Percentiles rank a stretch among this genome's conserved stretches.
Conservation (phyloP, 2,113 vertebrate genomes). For the Colistium nudipinnis region DNA sequence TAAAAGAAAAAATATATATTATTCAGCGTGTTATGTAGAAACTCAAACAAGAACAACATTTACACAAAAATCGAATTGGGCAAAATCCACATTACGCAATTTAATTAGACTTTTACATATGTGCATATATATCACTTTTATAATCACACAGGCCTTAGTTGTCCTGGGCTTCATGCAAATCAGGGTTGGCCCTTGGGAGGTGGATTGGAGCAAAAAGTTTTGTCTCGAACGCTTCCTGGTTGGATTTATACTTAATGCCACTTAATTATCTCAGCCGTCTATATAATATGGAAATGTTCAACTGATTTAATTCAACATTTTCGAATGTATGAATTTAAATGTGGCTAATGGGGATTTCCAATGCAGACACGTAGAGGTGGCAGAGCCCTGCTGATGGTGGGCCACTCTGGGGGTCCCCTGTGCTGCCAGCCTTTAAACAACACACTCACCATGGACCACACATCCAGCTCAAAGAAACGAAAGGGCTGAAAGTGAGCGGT, state of each 20-base stretch:
- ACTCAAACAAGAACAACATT: too few species aligned
- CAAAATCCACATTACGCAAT: too few species aligned
- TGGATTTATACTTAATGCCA: too few species aligned
- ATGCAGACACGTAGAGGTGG: background rate
- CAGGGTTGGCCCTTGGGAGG: background rate
- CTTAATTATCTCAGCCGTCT: too few species aligned
- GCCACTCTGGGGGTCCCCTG: conserved; percentile 69
- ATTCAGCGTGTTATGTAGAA: too few species aligned
- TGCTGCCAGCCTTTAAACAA: conserved; percentile 54
- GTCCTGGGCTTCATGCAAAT: conserved; percentile 6
- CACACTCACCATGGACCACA: conserved; percentile 75
- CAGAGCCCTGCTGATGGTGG: conserved; percentile 24
- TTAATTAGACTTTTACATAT: background rate
- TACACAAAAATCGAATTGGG: too few species aligned
- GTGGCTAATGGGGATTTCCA: conserved; percentile 4
- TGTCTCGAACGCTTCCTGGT: too few species aligned
- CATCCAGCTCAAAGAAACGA: conserved; percentile 69
- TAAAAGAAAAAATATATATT: too few species aligned
- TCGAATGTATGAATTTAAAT: too few species aligned
- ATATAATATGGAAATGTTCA: too few species aligned
- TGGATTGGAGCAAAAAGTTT: background rate
- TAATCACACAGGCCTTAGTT: conserved; percentile 3
- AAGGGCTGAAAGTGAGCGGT: conserved; percentile 58
- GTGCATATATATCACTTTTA: background rate
- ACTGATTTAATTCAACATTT: too few species aligned